Evolutionary conservation across 2,888 invertebrate genomes (phyloP).

Genomic region (Rhabditophanes sp.): DNA sequence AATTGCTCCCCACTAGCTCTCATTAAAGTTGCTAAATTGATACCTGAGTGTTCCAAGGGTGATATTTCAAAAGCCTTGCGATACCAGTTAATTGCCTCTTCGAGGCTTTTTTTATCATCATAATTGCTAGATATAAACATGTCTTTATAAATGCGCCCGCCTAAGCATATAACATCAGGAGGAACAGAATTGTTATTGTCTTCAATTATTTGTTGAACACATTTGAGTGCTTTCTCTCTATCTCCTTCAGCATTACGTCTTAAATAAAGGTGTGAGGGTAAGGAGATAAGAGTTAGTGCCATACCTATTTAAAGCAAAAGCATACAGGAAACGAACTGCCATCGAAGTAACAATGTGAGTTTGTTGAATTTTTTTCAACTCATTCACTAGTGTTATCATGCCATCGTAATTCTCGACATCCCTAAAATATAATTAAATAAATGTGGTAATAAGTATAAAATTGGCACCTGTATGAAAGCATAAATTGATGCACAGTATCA

Average conservation of each 20-base stretch:
- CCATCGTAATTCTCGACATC: conserved; percentile 55
- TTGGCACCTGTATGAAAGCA: conserved; percentile 30
- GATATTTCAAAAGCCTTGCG: conserved; percentile 72
- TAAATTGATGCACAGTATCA: conserved; percentile 60
- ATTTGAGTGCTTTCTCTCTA: conserved; percentile 74
- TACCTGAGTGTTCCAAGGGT: conserved; percentile 95
- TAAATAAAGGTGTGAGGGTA: conserved; percentile 14
- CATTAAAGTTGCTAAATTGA: conserved; percentile 85
- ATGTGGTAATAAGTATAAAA: not conserved
- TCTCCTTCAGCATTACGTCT: conserved; percentile 83
- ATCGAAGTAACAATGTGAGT: conserved; percentile 73
- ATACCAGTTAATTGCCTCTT: conserved; percentile 79
- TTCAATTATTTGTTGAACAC: conserved; percentile 62
- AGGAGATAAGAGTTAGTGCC: conserved; percentile 8
- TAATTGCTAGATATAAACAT: conserved; percentile 91
- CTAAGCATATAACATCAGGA: conserved; percentile 89
- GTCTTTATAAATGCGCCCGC: conserved; percentile 66
- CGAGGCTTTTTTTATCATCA: conserved; percentile 67
- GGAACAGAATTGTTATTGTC: conserved; percentile 45
- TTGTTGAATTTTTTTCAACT: conserved; percentile 69
- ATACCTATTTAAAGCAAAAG: conserved; percentile 81
- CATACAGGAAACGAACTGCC: conserved; percentile 77
- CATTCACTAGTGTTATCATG: conserved; percentile 88
- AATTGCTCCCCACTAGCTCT: conserved; percentile 92
- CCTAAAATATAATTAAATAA: too few species aligned